Conservation (phyloP, 2,888 invertebrate genomes). For the Galeruca laticollis region DNA sequence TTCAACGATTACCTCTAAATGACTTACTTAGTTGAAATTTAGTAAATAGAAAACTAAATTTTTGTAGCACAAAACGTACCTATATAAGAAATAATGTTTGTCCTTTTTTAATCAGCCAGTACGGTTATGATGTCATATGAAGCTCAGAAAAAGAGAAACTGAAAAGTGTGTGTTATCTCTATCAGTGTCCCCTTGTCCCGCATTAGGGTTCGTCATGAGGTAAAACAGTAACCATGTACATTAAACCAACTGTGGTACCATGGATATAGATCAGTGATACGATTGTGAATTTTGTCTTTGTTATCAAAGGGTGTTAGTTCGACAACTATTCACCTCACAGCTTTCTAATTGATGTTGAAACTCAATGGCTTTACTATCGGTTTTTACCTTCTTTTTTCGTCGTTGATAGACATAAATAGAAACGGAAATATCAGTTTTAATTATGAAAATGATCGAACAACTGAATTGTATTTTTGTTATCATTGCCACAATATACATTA, state of each 20-base stretch:
- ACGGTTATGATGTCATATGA: constrained; percentile 16
- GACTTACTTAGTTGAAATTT: too few relatives aligned
- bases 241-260: constrained; percentile 52
- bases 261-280: constrained; percentile 55
- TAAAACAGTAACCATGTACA: constrained; percentile 54
- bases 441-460: not conserved
- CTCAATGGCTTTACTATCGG: constrained; percentile 36
- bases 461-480: too few relatives aligned
- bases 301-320: constrained; percentile 56
- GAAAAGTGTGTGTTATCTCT: constrained; percentile 51
- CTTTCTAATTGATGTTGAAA: constrained; percentile 59
- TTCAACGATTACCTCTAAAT: too few relatives aligned
- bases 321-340: constrained; percentile 58
- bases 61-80: too few relatives aligned
- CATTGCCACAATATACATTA: too few relatives aligned
- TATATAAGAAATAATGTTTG: too few relatives aligned
- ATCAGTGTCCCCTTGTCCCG: constrained; percentile 44
- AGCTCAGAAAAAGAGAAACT: constrained; percentile 38
- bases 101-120: not conserved
- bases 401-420: constrained; percentile 1
- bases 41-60: too few relatives aligned
- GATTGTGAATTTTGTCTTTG: constrained; percentile 56
- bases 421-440: not conserved
- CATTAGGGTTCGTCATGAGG: constrained; percentile 48
- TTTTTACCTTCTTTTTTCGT: constrained; percentile 1